Percentiles rank a stretch among this genome's conserved stretches.
Evolutionary conservation across 2,888 invertebrate genomes (phyloP).

Genomic region (Amphipoea oculea): DNA sequence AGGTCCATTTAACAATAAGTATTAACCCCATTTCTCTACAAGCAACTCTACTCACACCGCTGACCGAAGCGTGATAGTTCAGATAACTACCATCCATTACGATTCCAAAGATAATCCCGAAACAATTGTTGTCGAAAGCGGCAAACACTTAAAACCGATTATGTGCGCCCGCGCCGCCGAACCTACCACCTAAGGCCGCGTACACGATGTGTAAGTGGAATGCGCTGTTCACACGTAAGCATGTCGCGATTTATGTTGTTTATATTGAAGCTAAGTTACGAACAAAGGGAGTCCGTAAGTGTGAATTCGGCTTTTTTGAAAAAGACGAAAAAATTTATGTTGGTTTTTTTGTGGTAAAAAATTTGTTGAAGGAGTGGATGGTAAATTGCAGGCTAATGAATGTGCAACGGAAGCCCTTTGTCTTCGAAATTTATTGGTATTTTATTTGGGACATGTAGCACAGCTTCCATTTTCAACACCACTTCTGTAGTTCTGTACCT

Average conservation of each 20-base stretch:
- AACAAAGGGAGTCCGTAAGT: slow-evolving; percentile 57
- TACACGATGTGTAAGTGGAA: slow-evolving; percentile 72
- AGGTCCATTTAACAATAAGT: neutral
- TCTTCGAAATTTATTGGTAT: slow-evolving; percentile 40
- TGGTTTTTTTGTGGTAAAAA: slow-evolving; percentile 27
- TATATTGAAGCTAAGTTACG: slow-evolving; percentile 64
- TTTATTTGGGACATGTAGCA: slow-evolving; percentile 7
- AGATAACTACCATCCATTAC: slow-evolving; percentile 63
- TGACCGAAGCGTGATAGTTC: slow-evolving; percentile 37
- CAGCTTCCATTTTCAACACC: neutral
- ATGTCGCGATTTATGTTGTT: slow-evolving; percentile 73
- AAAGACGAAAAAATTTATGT: slow-evolving; percentile 15
- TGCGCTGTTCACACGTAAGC: slow-evolving; percentile 75
- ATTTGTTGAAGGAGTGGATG: slow-evolving; percentile 28
- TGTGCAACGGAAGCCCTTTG: slow-evolving; percentile 55
- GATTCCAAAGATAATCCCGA: slow-evolving; percentile 61
- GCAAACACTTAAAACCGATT: slow-evolving; percentile 77
- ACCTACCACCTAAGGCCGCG: slow-evolving; percentile 61
- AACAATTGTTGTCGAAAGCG: slow-evolving; percentile 65
- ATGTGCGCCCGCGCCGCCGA: slow-evolving; percentile 69
- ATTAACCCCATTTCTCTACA: slow-evolving; percentile 36
- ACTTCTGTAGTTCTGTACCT: neutral
- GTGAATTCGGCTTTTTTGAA: slow-evolving; percentile 58
- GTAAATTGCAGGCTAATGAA: slow-evolving; percentile 54
- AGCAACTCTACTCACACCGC: slow-evolving; percentile 47